phyloP scores from a whole-genome alignment of 1,140 invertebrate genomes.

The Drosophila rufa region DNA sequence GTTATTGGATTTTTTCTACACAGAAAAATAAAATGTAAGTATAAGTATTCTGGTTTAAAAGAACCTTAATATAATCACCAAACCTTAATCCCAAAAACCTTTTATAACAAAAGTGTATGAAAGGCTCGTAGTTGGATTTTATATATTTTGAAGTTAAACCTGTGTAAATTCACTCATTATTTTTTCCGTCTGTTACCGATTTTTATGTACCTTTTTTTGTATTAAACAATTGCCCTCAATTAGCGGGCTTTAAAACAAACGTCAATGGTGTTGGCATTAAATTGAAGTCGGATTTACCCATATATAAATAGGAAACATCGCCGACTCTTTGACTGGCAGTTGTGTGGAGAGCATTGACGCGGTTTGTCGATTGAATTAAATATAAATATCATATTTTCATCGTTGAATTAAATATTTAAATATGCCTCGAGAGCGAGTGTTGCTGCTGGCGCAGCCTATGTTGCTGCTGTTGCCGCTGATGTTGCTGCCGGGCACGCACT shows the following conservation, averaged over 20 bases:
- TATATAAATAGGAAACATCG: conserved; percentile 61
- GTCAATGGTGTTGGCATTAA: conserved; percentile 30
- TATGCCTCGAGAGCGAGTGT: conserved; percentile 40
- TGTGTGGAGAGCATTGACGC: conserved; percentile 44
- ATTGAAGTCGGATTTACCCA: conserved; percentile 24
- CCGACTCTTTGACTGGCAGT: conserved; percentile 52
- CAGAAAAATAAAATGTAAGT: not conserved
- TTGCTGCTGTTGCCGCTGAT: conserved; percentile 8
- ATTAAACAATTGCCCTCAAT: conserved; percentile 56
- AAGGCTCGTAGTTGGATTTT: not conserved
- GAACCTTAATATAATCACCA: too few species aligned
- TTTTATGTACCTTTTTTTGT: conserved; percentile 22
- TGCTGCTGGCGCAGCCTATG: conserved; percentile 29
- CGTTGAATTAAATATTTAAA: conserved; percentile 48
- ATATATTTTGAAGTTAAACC: too few species aligned
- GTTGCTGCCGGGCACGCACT: conserved; percentile 54
- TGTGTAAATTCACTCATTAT: not conserved
- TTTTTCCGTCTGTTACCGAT: not conserved
- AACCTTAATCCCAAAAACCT: too few species aligned
- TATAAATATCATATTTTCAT: conserved; percentile 63
- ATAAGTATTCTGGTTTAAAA: too few species aligned
- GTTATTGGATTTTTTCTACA: not conserved
- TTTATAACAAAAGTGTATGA: not conserved
- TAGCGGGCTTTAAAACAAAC: conserved; percentile 56
- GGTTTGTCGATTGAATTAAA: conserved; percentile 50